Evolutionary conservation across 2,888 invertebrate species (phyloP).

Genomic region (Rutpela maculata): DNA sequence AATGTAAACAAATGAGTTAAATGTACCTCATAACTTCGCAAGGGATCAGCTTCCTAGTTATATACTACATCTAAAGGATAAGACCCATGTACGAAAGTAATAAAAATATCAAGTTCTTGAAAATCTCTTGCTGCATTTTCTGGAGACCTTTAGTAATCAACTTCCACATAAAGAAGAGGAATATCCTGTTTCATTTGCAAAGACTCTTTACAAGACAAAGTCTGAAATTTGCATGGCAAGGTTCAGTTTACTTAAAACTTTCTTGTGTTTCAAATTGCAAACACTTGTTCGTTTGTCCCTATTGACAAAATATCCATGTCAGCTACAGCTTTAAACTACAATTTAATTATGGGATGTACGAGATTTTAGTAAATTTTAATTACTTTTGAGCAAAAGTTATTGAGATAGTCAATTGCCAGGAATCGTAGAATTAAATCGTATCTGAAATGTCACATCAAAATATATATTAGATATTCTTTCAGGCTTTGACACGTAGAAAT

Average conservation of each 20-base stretch:
- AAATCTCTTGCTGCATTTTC: constrained; percentile 7
- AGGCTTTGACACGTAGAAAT: too few relatives aligned
- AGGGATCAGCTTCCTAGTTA: background rate
- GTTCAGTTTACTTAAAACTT: constrained; percentile 31
- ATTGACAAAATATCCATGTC: constrained; percentile 36
- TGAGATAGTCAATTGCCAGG: background rate
- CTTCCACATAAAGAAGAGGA: background rate
- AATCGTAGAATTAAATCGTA: background rate
- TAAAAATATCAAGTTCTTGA: constrained; percentile 25
- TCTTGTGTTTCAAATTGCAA: constrained; percentile 25
- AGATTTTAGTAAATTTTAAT: constrained; percentile 18
- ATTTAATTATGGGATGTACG: constrained; percentile 28
- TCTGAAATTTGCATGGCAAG: constrained; percentile 30
- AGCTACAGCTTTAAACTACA: constrained; percentile 26
- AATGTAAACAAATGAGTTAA: background rate
- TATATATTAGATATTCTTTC: too few relatives aligned
- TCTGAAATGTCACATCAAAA: background rate
- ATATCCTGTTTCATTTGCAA: constrained; percentile 27
- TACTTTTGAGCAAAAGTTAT: background rate
- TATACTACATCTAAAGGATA: background rate
- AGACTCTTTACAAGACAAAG: constrained; percentile 4
- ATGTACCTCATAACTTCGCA: background rate
- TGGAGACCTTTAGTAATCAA: constrained; percentile 21
- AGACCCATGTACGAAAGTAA: background rate
- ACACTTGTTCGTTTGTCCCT: constrained; percentile 15